phyloP scores from a whole-genome alignment of 2,797 vertebrate genomes.

The Gobionotothen gibberifrons region DNA sequence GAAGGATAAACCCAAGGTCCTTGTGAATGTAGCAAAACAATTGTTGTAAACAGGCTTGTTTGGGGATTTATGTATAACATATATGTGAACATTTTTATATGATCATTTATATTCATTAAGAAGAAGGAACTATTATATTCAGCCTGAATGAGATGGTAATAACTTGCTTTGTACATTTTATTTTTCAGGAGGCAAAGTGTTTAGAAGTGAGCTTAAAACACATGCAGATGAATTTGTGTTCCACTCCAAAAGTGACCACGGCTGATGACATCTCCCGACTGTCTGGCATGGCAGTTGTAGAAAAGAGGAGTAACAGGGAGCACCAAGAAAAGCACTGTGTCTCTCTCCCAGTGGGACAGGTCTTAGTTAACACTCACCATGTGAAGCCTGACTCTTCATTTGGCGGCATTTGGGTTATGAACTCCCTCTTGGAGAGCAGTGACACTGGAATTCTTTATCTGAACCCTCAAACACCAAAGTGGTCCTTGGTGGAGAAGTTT shows the following conservation, averaged over 20 bases:
- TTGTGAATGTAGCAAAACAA: background rate
- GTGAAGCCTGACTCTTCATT: slow-evolving; percentile 18
- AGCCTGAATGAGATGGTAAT: background rate
- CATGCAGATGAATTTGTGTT: slow-evolving; percentile 18
- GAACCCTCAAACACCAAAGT: slow-evolving; percentile 71
- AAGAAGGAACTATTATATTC: background rate
- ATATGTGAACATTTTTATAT: background rate
- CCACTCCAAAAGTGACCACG: slow-evolving; percentile 43
- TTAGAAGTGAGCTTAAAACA: slow-evolving; percentile 21
- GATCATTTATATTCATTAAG: background rate
- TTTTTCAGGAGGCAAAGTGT: slow-evolving; percentile 20
- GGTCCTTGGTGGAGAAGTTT: slow-evolving; percentile 67
- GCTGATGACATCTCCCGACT: slow-evolving; percentile 51
- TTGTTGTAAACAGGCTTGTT: background rate
- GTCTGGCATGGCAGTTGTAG: slow-evolving; percentile 41
- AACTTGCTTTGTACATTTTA: background rate
- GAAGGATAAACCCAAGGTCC: background rate
- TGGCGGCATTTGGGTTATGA: slow-evolving; percentile 7
- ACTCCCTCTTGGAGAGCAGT: slow-evolving; percentile 29
- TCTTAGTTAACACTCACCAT: slow-evolving; percentile 8
- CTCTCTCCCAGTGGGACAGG: slow-evolving; percentile 35
- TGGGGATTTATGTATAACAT: slow-evolving; percentile 5
- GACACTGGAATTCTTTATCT: slow-evolving; percentile 64
- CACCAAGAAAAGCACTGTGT: slow-evolving; percentile 37
- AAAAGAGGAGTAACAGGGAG: slow-evolving; percentile 63